Percentiles rank a stretch among this genome's conserved stretches.
These are phyloP conservation scores for Stictocephala bisonia DNA, from an alignment of 2,888 invertebrate species.

Conservation along the genomic window DNA sequence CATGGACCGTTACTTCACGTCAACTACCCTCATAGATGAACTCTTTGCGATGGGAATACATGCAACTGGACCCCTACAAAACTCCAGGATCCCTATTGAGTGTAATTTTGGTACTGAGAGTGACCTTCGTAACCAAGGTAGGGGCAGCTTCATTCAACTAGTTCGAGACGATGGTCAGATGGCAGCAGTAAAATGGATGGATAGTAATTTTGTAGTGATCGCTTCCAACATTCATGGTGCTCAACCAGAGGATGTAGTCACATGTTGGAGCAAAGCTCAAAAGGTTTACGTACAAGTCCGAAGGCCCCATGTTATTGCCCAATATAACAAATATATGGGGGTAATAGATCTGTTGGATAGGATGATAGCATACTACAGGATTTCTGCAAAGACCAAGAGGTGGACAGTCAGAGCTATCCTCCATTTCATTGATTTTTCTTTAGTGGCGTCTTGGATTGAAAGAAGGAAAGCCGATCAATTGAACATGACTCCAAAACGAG, in stretches of 20 bases:
- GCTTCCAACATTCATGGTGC: constrained; percentile 14
- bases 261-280: constrained; percentile 11
- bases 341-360: constrained; percentile 31
- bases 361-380: constrained; percentile 41
- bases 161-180: constrained; percentile 30
- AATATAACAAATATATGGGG: constrained; percentile 41
- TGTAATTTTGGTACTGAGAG: constrained; percentile 11
- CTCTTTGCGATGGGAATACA: not conserved
- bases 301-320: constrained; percentile 25
- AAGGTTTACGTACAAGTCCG: constrained; percentile 11
- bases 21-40: not conserved
- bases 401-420: constrained; percentile 24
- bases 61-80: constrained; percentile 1
- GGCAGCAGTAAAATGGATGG: constrained; percentile 10
- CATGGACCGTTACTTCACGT: constrained; percentile 16
- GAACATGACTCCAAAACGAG: constrained; percentile 21
- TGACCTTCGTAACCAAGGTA: not conserved
- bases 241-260: constrained; percentile 7
- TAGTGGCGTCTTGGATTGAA: constrained; percentile 28
- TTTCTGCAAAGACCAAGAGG: constrained; percentile 32
- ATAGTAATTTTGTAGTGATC: constrained; percentile 9
- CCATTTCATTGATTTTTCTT: constrained; percentile 34
- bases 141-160: constrained; percentile 18
- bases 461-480: constrained; percentile 29
- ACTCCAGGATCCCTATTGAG: constrained; percentile 4